A percentile compares a stretch with the other conserved stretches of the same genome.
Evolutionary conservation across 2,113 vertebrate genomes (phyloP).

Genomic region (Proteles cristata): DNA sequence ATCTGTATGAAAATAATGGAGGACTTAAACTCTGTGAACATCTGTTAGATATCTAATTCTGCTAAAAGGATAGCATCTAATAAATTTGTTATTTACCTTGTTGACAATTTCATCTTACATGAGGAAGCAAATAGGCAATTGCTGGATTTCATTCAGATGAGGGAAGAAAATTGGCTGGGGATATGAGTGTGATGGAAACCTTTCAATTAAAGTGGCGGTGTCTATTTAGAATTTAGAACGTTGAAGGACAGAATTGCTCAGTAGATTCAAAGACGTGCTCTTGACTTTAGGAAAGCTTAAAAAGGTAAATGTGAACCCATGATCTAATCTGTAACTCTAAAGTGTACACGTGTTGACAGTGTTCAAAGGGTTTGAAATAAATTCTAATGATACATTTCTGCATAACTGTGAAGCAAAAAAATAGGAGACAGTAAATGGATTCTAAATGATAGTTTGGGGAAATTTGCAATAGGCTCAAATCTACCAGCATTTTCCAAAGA

Average conservation of each 20-base stretch:
- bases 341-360: background rate
- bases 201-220: constrained; percentile 45
- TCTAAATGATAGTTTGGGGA: background rate
- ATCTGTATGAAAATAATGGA: constrained; percentile 54
- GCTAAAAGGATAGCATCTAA: constrained; percentile 49
- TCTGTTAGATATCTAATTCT: constrained; percentile 48
- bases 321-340: constrained; percentile 50
- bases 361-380: constrained; percentile 26
- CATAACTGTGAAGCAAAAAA: background rate
- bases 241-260: constrained; percentile 42
- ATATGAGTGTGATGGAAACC: constrained; percentile 34
- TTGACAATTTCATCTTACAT: constrained; percentile 61
- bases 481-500: background rate
- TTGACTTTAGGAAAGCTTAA: constrained; percentile 47
- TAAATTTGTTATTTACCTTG: constrained; percentile 68
- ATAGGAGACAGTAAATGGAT: background rate
- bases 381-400: constrained; percentile 42
- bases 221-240: constrained; percentile 55
- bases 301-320: constrained; percentile 42
- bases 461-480: background rate
- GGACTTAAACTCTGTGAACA: constrained; percentile 37
- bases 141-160: constrained; percentile 49
- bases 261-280: constrained; percentile 44
- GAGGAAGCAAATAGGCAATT: constrained; percentile 40
- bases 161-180: constrained; percentile 48